Evolutionary conservation across 2,113 vertebrate genomes (phyloP).

Genomic region (Megatriorchis doriae): DNA sequence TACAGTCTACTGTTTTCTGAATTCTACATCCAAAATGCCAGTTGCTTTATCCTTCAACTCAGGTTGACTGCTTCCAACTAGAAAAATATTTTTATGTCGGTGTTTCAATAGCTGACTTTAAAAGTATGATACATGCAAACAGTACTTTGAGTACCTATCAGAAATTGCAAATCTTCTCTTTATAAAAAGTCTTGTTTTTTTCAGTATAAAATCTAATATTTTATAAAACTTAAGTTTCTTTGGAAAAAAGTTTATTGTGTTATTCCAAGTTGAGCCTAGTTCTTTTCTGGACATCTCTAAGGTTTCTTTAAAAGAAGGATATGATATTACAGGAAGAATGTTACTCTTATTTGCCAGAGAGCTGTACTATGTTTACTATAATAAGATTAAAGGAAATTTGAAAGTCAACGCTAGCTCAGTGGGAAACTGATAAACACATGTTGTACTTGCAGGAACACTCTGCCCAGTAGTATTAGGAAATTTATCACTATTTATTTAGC

Average conservation of each 20-base stretch:
- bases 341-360: slow-evolving; percentile 60
- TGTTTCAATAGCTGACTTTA: neutral
- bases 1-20: neutral
- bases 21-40: neutral
- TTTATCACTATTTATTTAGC: slow-evolving; percentile 33
- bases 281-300: slow-evolving; percentile 51
- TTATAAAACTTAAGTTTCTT: slow-evolving; percentile 33
- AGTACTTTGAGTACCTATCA: neutral
- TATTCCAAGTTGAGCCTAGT: slow-evolving; percentile 43
- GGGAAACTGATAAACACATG: slow-evolving; percentile 33
- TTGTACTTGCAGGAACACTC: neutral
- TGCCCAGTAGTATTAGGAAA: slow-evolving; percentile 9
- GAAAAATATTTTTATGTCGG: neutral
- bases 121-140: neutral
- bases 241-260: slow-evolving; percentile 29
- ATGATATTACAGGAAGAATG: slow-evolving; percentile 61
- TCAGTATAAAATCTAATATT: slow-evolving; percentile 8
- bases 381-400: slow-evolving; percentile 34
- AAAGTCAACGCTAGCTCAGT: slow-evolving; percentile 5
- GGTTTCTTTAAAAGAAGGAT: slow-evolving; percentile 56
- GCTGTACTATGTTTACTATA: slow-evolving; percentile 60
- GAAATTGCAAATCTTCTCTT: neutral
- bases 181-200: neutral
- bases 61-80: slow-evolving; percentile 13
- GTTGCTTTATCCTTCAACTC: neutral